phyloP scores from a whole-genome alignment of 2,113 vertebrate species.

The Acanthochromis polyacanthus region DNA sequence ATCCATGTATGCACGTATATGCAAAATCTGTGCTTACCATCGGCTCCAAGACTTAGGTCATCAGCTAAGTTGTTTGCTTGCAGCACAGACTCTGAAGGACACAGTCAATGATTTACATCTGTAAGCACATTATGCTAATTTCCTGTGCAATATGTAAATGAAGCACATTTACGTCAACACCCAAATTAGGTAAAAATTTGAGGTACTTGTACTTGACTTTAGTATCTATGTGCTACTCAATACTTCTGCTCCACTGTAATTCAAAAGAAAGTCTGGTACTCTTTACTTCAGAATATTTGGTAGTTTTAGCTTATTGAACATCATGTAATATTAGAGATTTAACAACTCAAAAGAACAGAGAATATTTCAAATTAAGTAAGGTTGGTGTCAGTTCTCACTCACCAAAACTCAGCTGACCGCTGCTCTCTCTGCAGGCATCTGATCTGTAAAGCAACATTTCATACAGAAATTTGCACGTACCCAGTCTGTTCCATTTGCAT shows the following conservation, averaged over 20 bases:
- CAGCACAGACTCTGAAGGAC: conserved; percentile 75
- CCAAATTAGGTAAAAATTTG: no score
- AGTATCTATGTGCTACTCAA: no score
- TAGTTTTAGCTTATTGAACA: background rate
- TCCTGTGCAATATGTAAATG: background rate
- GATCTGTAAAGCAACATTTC: conserved; percentile 62
- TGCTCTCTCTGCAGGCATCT: conserved; percentile 50
- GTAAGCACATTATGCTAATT: background rate
- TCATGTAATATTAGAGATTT: background rate
- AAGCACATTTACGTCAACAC: no score
- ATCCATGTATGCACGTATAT: background rate
- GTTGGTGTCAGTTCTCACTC: conserved; percentile 49
- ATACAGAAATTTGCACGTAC: background rate
- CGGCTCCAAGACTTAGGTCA: conserved; percentile 89
- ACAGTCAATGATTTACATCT: background rate
- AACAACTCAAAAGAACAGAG: background rate
- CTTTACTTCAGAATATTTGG: no score
- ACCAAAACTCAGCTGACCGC: conserved; percentile 72
- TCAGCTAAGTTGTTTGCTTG: conserved; percentile 85
- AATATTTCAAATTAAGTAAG: background rate
- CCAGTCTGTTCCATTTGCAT: conserved; percentile 27
- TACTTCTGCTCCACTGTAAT: no score
- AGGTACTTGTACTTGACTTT: no score
- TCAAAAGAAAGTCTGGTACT: no score
- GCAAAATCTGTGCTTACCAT: conserved; percentile 82